phyloP scores from a whole-genome alignment of 2,113 vertebrate species.

The Dolichotis patagonum region DNA sequence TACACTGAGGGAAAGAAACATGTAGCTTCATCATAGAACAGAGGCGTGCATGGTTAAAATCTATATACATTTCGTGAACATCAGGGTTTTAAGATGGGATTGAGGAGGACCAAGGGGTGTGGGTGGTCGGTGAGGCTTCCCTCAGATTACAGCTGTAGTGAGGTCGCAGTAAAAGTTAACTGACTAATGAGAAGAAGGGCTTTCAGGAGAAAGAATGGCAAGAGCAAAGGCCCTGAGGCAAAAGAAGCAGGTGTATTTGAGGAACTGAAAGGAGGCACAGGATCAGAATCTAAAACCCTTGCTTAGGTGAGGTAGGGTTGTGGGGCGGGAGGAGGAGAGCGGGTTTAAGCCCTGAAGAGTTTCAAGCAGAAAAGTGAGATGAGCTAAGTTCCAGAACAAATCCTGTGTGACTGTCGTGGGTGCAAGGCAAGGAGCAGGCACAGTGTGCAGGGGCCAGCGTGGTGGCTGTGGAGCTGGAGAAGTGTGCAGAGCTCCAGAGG shows the following conservation, averaged over 20 bases:
- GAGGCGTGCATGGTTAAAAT: not conserved
- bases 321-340: not conserved
- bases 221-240: not conserved
- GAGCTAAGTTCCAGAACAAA: conserved; percentile 15
- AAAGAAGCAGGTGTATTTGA: not conserved
- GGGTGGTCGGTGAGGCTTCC: not conserved
- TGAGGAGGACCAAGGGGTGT: not conserved
- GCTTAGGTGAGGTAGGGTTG: not conserved
- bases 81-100: not conserved
- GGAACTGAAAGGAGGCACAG: not conserved
- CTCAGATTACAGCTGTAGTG: not conserved
- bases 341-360: not conserved
- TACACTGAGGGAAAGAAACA: not conserved
- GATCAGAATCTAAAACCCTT: not conserved
- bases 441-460: not conserved
- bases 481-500: not conserved
- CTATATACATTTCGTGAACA: not conserved
- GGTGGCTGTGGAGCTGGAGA: not conserved
- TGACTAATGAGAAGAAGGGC: not conserved
- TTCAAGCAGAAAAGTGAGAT: not conserved
- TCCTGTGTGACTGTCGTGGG: not conserved
- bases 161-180: not conserved
- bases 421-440: not conserved
- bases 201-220: not conserved
- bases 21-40: not conserved